Percentiles rank a stretch among this genome's conserved stretches.
phyloP scores from a whole-genome alignment of 2,113 vertebrate genomes.

The Rhinolophus sinicus region DNA sequence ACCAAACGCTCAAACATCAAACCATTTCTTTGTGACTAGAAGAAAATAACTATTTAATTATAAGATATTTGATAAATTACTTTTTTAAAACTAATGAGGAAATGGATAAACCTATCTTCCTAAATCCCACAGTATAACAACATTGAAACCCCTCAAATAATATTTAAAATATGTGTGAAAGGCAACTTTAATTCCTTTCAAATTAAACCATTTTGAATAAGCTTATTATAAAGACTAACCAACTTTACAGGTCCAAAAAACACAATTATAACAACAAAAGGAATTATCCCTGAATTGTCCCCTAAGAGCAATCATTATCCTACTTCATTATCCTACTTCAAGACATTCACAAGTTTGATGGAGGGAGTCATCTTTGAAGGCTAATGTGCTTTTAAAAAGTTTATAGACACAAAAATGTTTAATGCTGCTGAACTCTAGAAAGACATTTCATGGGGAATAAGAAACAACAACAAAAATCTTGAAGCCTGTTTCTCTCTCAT shows the following conservation, averaged over 20 bases:
- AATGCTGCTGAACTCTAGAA: neutral
- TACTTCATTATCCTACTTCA: neutral
- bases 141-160: neutral
- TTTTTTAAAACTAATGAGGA: neutral
- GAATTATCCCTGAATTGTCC: neutral
- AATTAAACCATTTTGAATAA: constrained; percentile 10
- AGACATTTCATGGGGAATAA: neutral
- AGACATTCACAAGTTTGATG: neutral
- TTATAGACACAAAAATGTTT: neutral
- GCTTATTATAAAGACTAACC: neutral
- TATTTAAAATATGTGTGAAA: neutral
- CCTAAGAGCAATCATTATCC: neutral
- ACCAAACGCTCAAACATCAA: neutral
- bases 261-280: constrained; percentile 9
- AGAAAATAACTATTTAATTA: neutral
- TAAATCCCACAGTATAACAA: neutral
- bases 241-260: neutral
- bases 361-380: neutral
- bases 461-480: neutral
- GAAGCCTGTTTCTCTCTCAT: neutral
- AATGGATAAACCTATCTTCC: neutral
- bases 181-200: neutral
- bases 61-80: neutral
- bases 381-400: constrained; percentile 25
- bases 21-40: neutral